Conservation (phyloP, 2,888 invertebrate genomes). For the Quadriops clusia region DNA sequence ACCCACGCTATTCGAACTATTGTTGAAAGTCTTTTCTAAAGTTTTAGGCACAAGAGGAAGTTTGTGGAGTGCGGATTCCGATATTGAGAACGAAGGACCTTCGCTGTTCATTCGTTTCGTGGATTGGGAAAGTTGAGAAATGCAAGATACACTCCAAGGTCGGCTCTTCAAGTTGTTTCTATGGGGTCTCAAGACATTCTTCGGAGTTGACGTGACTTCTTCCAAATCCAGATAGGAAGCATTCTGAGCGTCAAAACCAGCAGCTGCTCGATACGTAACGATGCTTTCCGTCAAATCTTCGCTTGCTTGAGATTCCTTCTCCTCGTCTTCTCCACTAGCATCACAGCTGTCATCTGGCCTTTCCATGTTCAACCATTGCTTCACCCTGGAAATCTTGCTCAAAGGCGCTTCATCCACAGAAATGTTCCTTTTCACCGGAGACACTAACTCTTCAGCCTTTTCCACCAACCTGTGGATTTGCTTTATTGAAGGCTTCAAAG, state of each 20-base stretch:
- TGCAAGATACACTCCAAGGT: constrained; percentile 83
- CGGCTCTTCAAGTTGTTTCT: constrained; percentile 45
- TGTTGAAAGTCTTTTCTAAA: constrained; percentile 25
- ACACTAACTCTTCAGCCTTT: constrained; percentile 68
- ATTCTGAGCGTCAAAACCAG: constrained; percentile 27
- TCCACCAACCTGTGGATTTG: constrained; percentile 65
- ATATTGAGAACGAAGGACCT: constrained; percentile 61
- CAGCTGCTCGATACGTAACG: constrained; percentile 46
- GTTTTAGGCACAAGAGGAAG: constrained; percentile 40
- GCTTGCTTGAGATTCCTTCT: constrained; percentile 61
- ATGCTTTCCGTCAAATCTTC: constrained; percentile 70
- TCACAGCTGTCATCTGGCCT: constrained; percentile 68
- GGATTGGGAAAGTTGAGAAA: constrained; percentile 45
- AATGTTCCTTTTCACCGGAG: constrained; percentile 35
- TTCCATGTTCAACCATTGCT: constrained; percentile 56
- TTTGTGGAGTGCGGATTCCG: constrained; percentile 78
- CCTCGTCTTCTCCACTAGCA: constrained; percentile 82
- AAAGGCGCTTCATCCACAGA: constrained; percentile 33
- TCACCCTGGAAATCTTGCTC: constrained; percentile 54
- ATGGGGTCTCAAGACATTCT: constrained; percentile 56
- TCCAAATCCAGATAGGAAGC: constrained; percentile 32
- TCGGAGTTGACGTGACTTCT: constrained; percentile 25
- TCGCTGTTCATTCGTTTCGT: constrained; percentile 10
- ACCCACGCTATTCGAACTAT: constrained; percentile 21
- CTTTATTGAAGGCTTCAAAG: constrained; percentile 34